These are phyloP conservation scores for Hormaphis cornu DNA, from an alignment of 1,140 invertebrate genomes.

Conservation along the genomic window DNA sequence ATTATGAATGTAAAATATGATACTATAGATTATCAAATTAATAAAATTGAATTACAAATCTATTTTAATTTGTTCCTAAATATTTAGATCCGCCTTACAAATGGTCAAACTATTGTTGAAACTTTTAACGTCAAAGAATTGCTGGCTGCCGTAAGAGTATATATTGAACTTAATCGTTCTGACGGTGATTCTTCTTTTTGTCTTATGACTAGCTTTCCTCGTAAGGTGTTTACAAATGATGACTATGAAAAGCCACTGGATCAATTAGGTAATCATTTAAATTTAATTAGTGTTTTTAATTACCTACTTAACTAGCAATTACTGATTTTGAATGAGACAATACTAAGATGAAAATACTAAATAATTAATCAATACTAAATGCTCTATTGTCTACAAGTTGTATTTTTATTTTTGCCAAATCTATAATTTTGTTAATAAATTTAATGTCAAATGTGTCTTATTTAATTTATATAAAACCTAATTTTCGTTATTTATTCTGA, in stretches of 20 bases:
- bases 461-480: no score
- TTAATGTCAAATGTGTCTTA: no score
- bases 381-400: no score
- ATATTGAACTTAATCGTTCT: slow-evolving; percentile 65
- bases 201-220: slow-evolving; percentile 79
- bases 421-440: no score
- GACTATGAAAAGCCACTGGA: slow-evolving; percentile 80
- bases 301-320: no score
- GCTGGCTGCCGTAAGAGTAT: slow-evolving; percentile 77
- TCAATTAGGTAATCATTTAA: slow-evolving; percentile 54
- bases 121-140: slow-evolving; percentile 78
- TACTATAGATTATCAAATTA: neutral
- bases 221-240: slow-evolving; percentile 70
- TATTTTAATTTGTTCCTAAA: neutral
- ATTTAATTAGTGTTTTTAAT: neutral
- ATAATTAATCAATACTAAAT: no score
- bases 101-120: slow-evolving; percentile 61
- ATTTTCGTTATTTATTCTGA: no score
- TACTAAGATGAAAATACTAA: no score
- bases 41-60: neutral
- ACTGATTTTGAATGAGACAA: no score
- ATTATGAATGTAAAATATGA: neutral
- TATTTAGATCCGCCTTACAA: slow-evolving; percentile 50
- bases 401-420: no score
- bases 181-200: slow-evolving; percentile 57